phyloP scores from a whole-genome alignment of 2,888 invertebrate species.

The Drymonia ruficornis region DNA sequence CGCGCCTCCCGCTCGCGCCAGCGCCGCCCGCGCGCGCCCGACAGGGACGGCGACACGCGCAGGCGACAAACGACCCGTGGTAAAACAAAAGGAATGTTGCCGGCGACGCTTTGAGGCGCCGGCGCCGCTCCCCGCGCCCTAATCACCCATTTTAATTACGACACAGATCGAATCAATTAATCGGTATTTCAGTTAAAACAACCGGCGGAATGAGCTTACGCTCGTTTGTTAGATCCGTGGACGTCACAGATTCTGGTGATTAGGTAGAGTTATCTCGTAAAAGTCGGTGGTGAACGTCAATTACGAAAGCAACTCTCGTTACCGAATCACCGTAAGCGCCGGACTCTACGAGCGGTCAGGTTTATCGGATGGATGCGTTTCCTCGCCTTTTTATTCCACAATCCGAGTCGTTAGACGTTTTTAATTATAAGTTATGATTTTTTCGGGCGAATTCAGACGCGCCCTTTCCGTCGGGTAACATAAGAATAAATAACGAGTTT shows the following conservation, averaged over 20 bases:
- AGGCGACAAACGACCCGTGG: conserved; percentile 84
- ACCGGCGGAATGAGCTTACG: conserved; percentile 72
- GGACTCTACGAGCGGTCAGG: conserved; percentile 6
- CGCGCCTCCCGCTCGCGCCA: conserved; percentile 64
- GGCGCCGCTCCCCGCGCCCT: conserved; percentile 82
- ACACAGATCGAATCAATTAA: conserved; percentile 85
- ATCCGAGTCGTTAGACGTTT: conserved; percentile 60
- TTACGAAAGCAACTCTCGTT: conserved; percentile 41
- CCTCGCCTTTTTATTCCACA: neutral
- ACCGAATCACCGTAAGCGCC: conserved; percentile 19
- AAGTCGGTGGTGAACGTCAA: conserved; percentile 49
- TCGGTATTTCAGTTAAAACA: conserved; percentile 83
- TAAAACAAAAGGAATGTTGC: conserved; percentile 85
- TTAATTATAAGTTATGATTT: conserved; percentile 83
- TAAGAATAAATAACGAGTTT: conserved; percentile 83
- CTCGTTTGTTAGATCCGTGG: conserved; percentile 61
- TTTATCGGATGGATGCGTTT: neutral
- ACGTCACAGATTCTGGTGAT: conserved; percentile 60
- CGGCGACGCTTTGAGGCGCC: conserved; percentile 84
- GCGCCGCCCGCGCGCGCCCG: conserved; percentile 28
- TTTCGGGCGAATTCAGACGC: conserved; percentile 80
- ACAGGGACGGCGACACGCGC: conserved; percentile 55
- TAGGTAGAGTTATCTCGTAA: conserved; percentile 60
- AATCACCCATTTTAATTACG: conserved; percentile 85
- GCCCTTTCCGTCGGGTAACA: conserved; percentile 80